A percentile compares a stretch with the other conserved stretches of the same genome.
Evolutionary conservation across 2,888 invertebrate genomes (phyloP).

Genomic region (Heliconius sara): DNA sequence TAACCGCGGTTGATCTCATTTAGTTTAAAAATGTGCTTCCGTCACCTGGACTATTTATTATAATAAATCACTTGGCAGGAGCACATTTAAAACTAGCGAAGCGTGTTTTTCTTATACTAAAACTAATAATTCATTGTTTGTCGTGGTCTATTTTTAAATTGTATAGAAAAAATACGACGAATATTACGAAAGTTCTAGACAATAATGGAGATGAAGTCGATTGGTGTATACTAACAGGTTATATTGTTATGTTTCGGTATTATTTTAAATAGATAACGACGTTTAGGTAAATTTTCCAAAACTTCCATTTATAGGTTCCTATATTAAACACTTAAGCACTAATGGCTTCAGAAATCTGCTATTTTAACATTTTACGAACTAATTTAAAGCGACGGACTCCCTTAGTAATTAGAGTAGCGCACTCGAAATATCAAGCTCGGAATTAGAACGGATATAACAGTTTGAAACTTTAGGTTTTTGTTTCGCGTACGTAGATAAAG

Average conservation of each 20-base stretch:
- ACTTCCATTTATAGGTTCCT: not conserved
- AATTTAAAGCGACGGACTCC: constrained; percentile 22
- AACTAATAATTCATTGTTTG: constrained; percentile 4
- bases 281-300: not conserved
- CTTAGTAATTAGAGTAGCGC: constrained; percentile 25
- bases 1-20: constrained; percentile 7
- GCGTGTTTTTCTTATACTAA: constrained; percentile 3
- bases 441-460: constrained; percentile 26
- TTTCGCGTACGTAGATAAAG: constrained; percentile 18
- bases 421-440: constrained; percentile 19
- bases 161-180: too few species aligned
- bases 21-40: constrained; percentile 15
- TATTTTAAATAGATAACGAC: not conserved
- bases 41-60: constrained; percentile 9
- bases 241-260: not conserved
- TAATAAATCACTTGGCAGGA: constrained; percentile 8
- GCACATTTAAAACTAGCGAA: constrained; percentile 8
- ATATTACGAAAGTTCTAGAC: not conserved
- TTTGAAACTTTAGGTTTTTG: constrained; percentile 24
- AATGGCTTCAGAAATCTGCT: constrained; percentile 14
- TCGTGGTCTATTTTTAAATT: not conserved
- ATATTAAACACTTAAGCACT: not conserved
- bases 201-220: not conserved
- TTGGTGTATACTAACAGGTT: not conserved
- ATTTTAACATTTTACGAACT: constrained; percentile 20